phyloP scores from a whole-genome alignment of 2,888 invertebrate species.

The Caenorhabditis plicata region DNA sequence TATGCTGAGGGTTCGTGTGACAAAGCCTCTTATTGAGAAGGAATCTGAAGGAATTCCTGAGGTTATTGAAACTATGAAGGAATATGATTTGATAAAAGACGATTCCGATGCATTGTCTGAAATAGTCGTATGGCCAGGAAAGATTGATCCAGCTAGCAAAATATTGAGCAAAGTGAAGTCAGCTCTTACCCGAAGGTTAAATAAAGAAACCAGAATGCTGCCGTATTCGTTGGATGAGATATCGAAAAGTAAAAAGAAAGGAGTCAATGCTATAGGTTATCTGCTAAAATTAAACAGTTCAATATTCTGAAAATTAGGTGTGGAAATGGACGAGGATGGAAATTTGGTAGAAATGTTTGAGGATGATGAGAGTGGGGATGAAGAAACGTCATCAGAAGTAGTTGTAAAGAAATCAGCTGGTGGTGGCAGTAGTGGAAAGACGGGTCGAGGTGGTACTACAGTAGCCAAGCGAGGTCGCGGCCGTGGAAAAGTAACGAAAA shows the following conservation, averaged over 20 bases:
- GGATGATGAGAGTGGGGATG: constrained; percentile 39
- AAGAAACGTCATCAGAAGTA: constrained; percentile 19
- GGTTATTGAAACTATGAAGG: constrained; percentile 43
- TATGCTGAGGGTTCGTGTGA: constrained; percentile 77
- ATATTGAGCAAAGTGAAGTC: constrained; percentile 78
- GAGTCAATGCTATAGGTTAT: constrained; percentile 17
- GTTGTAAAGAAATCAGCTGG: constrained; percentile 8
- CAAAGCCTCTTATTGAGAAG: constrained; percentile 76
- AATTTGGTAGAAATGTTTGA: constrained; percentile 41
- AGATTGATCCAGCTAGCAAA: constrained; percentile 75
- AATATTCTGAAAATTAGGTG: no score
- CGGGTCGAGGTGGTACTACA: no score
- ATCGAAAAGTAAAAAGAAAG: constrained; percentile 37
- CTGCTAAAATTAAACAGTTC: neutral
- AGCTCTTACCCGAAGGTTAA: constrained; percentile 87
- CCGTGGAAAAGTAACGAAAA: constrained; percentile 14
- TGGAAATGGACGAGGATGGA: constrained; percentile 51
- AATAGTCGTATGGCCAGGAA: constrained; percentile 76
- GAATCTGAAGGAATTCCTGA: constrained; percentile 52
- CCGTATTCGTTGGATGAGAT: constrained; percentile 75
- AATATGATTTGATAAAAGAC: constrained; percentile 84
- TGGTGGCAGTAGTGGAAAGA: constrained; percentile 13
- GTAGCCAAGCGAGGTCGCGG: constrained; percentile 10
- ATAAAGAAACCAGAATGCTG: constrained; percentile 79
- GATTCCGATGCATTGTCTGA: constrained; percentile 88